Evolutionary conservation across 2,113 vertebrate species (phyloP).

Genomic region (Lanius collurio): DNA sequence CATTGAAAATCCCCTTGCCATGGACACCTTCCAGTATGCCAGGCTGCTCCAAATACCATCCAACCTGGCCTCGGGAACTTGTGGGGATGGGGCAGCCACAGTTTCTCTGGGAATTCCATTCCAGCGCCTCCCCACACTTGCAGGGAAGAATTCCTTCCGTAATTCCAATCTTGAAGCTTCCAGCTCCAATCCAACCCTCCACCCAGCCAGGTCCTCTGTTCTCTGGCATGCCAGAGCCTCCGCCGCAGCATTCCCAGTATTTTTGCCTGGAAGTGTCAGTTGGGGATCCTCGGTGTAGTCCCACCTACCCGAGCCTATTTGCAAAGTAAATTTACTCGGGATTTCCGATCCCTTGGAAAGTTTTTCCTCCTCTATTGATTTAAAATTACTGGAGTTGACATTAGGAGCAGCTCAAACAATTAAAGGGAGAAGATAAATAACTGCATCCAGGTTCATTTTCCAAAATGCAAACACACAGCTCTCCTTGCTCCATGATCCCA

Average conservation of each 20-base stretch:
- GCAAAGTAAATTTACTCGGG: slow-evolving; percentile 93
- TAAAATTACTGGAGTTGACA: slow-evolving; percentile 97
- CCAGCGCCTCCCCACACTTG: rapidly evolving
- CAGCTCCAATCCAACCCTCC: background rate
- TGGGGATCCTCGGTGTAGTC: slow-evolving; percentile 71
- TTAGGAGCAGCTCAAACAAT: slow-evolving; percentile 98
- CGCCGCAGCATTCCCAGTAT: slow-evolving; percentile 64
- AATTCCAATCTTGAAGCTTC: background rate
- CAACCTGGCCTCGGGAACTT: background rate
- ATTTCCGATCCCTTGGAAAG: slow-evolving; percentile 84
- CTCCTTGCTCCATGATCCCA: slow-evolving; percentile 77
- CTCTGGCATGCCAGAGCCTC: background rate
- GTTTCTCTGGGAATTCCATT: background rate
- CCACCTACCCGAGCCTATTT: slow-evolving; percentile 80
- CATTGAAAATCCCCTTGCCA: background rate
- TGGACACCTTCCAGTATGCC: background rate
- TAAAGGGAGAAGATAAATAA: slow-evolving; percentile 98
- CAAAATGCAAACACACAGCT: slow-evolving; percentile 89
- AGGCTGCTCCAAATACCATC: background rate
- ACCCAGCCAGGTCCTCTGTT: background rate
- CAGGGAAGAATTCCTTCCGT: background rate
- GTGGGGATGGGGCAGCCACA: background rate
- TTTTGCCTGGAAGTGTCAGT: slow-evolving; percentile 79
- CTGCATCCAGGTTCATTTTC: slow-evolving; percentile 95
- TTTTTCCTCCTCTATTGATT: slow-evolving; percentile 94